These are phyloP conservation scores for Aptenodytes forsteri DNA, from an alignment of 2,113 vertebrate genomes.

Conservation along the genomic window DNA sequence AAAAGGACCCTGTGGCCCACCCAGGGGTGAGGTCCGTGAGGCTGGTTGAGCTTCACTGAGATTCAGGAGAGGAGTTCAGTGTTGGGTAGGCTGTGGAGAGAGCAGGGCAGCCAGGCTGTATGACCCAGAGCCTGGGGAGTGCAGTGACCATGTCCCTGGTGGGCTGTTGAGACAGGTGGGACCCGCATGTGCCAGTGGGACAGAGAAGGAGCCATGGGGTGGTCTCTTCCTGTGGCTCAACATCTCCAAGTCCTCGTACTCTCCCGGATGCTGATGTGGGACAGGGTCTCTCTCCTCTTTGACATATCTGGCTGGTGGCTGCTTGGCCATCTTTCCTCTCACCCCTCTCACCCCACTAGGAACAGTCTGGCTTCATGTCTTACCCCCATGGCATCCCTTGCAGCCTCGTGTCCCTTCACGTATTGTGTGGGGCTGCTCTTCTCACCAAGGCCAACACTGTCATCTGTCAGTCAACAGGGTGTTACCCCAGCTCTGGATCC, in stretches of 20 bases:
- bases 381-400: neutral
- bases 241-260: rapidly evolving
- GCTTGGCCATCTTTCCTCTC: neutral
- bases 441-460: rapidly evolving
- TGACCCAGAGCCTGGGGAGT: neutral
- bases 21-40: neutral
- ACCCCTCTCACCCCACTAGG: no score
- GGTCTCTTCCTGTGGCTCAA: neutral
- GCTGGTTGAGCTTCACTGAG: neutral
- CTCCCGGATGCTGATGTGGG: neutral
- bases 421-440: neutral
- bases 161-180: neutral
- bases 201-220: neutral
- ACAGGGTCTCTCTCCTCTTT: neutral
- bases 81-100: neutral
- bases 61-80: neutral
- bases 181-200: neutral
- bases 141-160: neutral
- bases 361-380: neutral
- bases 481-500: neutral
- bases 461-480: neutral
- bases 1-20: neutral
- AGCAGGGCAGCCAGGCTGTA: neutral
- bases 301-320: neutral
- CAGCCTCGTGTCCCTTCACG: neutral